These are phyloP conservation scores for Aphelinus atriplicis DNA, from an alignment of 1,140 invertebrate species.

Conservation along the genomic window DNA sequence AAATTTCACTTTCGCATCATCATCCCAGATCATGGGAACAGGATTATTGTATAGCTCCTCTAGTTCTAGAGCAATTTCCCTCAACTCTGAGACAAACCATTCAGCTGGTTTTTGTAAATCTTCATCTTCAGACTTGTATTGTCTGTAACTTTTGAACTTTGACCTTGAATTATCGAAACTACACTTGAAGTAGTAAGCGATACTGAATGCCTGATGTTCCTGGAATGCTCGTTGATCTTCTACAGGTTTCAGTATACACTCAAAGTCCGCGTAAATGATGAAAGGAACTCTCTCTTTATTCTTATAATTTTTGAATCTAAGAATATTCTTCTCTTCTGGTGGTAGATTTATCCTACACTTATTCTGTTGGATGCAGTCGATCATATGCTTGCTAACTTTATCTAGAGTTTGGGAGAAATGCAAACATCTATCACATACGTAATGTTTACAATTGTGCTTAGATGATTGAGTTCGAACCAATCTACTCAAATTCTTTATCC, in stretches of 20 bases:
- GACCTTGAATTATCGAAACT: no score
- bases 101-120: not conserved
- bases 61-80: not conserved
- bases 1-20: not conserved
- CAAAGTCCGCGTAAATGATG: no score
- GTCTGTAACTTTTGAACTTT: no score
- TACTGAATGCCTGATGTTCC: constrained; percentile 14
- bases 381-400: not conserved
- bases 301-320: no score
- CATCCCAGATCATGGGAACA: not conserved
- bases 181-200: no score
- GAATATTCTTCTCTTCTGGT: no score
- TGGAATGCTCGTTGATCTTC: not conserved
- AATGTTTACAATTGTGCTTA: not conserved
- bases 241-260: constrained; percentile 6
- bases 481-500: no score
- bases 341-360: no score
- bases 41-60: not conserved
- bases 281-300: no score
- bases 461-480: not conserved
- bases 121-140: no score
- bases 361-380: not conserved
- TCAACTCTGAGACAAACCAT: not conserved
- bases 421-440: not conserved
- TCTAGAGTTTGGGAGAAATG: not conserved